Evolutionary conservation across 1,140 invertebrate genomes (phyloP).

Genomic region (Eupristina koningsbergeri): DNA sequence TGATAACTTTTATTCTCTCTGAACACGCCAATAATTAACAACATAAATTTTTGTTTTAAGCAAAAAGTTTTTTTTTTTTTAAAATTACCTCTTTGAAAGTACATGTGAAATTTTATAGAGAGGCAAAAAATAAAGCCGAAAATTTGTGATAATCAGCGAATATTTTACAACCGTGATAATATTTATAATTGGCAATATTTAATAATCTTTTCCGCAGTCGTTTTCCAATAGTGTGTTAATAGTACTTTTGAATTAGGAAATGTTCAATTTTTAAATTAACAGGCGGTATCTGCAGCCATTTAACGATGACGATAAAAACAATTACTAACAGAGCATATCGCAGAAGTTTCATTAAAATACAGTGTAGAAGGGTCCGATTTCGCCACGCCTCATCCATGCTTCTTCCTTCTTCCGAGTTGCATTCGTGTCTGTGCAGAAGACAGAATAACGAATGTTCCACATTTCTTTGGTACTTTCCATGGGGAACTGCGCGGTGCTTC

Average conservation of each 20-base stretch:
- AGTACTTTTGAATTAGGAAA: neutral
- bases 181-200: too few species aligned
- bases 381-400: conserved; percentile 15
- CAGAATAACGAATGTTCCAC: conserved; percentile 23
- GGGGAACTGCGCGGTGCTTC: neutral
- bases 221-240: neutral
- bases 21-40: too few species aligned
- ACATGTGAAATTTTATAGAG: too few species aligned
- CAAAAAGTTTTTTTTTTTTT: too few species aligned
- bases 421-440: neutral
- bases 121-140: too few species aligned
- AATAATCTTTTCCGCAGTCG: too few species aligned
- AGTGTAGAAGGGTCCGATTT: neutral
- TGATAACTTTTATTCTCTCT: too few species aligned
- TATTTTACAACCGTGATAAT: too few species aligned
- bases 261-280: neutral
- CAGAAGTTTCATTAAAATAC: conserved; percentile 16
- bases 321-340: neutral
- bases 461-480: neutral
- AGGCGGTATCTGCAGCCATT: neutral
- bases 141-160: too few species aligned
- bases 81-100: too few species aligned
- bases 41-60: too few species aligned
- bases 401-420: neutral
- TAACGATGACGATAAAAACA: neutral